Conservation (phyloP, 2,113 vertebrate species). For the Caloenas nicobarica region DNA sequence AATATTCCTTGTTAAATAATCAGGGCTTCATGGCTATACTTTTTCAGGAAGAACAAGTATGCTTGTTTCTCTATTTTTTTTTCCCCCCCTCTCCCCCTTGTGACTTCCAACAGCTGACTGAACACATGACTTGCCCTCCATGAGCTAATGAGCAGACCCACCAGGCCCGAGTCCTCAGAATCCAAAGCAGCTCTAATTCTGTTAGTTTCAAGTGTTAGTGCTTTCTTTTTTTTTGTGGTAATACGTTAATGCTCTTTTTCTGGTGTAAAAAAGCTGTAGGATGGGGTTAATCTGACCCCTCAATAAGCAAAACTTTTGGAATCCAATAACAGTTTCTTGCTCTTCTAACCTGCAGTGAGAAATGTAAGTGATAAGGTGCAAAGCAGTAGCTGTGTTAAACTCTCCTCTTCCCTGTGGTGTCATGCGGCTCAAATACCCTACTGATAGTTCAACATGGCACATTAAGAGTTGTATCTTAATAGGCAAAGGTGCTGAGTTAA, state of each 20-base stretch:
- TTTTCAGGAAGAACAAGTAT: slow-evolving; percentile 65
- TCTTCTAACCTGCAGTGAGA: neutral
- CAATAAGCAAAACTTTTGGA: neutral
- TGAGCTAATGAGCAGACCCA: slow-evolving; percentile 61
- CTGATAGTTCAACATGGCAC: neutral
- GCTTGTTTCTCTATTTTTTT: slow-evolving; percentile 34
- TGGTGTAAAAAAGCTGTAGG: neutral
- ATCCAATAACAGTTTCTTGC: neutral
- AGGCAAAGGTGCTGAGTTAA: neutral
- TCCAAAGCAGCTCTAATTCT: slow-evolving; percentile 22
- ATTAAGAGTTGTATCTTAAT: neutral
- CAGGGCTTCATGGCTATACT: neutral
- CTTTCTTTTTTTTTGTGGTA: neutral
- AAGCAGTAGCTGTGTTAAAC: neutral
- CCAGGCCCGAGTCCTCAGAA: neutral
- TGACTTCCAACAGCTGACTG: slow-evolving; percentile 78
- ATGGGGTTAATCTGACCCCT: neutral
- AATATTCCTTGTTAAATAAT: slow-evolving; percentile 57
- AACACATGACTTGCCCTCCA: slow-evolving; percentile 69
- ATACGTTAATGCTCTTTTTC: neutral
- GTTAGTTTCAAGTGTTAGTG: neutral
- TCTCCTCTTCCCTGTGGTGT: neutral
- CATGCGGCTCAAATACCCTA: neutral
- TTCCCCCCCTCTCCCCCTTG: slow-evolving; percentile 28
- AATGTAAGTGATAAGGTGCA: neutral